Evolutionary conservation across 2,888 invertebrate genomes (phyloP), one percentile per base, ranked within the genome.

Genomic region (Osmoderma eremita): DNA sequence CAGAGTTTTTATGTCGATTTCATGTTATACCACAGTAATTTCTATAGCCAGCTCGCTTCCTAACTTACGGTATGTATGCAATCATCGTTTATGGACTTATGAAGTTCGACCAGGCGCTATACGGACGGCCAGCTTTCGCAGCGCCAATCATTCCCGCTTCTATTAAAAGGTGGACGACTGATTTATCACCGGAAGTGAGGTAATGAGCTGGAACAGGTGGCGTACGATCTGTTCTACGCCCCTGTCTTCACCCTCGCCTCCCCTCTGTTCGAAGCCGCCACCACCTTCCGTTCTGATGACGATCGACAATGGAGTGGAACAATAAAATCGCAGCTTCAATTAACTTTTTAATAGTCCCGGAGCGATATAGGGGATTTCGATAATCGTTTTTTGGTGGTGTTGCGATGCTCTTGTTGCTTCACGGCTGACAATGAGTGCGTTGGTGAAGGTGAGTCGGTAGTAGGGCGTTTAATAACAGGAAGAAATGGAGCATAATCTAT

Each of bases 161-260:
- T 41, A 67, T 67, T 62, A 62, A 65, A 65, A 68, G 68, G 63
- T 62, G 68, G 62, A 30, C 30, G 30, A 45, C 65, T 68, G 80
- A 81, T 81, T 81, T 81, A 81, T 81, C 78, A 75, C 79, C 77
- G 81, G 81, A 81, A 80, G 77, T 75, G 75, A 71, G 70, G 78
- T 80, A 80, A 81, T 80, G 79, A 79, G 76, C 74, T 77, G 73
- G 76, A 80, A 81, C 81, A 81, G 81, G 81, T 81, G 81, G 80
- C 76, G 72, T 73, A 71, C 76, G 77, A 58, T 58, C 58, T 58
- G 45, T 39, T 30, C 58, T 72, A 41, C 20, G 51, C 39, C 30
- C 30, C 30, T n/a, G n/a, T 22, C 42, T 17, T 20, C 36, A 38
- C 24, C 61, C 51, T 42, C 50, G 51, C 22, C 18, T 13, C 58